Evolutionary conservation across 53 echinoderm and acorn worm species (phyloP).

Genomic region (Echinarachnius parma): DNA sequence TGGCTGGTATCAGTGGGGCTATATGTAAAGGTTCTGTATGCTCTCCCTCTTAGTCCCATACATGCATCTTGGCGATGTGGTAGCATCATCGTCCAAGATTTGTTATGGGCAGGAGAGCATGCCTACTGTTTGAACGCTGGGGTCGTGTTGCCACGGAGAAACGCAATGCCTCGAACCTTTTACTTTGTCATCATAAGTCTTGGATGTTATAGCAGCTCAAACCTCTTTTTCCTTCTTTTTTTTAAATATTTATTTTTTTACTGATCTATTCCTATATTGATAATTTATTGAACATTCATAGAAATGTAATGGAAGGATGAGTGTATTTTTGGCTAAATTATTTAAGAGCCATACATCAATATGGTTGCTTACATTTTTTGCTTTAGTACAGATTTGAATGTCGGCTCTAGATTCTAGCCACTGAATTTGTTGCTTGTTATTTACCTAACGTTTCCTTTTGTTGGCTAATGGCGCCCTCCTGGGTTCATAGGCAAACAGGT

Average conservation of each 20-base stretch:
- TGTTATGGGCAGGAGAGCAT: background rate
- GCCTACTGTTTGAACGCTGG: background rate
- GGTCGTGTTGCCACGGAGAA: slow-evolving; percentile 10
- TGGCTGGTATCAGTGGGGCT: no score
- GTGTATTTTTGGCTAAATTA: no score
- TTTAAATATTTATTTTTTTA: no score
- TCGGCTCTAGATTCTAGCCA: no score
- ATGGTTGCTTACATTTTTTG: no score
- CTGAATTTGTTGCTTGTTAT: no score
- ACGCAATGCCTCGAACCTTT: slow-evolving; percentile 71
- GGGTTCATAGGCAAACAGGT: slow-evolving; percentile 41
- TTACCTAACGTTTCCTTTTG: slow-evolving; percentile 11
- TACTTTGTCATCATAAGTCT: slow-evolving; percentile 90
- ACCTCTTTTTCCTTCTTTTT: background rate
- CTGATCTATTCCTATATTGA: no score
- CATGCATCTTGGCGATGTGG: background rate
- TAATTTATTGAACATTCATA: no score
- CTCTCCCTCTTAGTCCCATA: background rate
- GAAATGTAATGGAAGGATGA: no score
- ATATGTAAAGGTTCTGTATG: background rate
- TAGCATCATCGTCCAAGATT: background rate
- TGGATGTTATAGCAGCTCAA: background rate
- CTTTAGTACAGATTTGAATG: no score
- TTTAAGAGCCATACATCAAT: no score
- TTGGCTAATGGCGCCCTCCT: slow-evolving; percentile 1